Evolutionary conservation across 1,140 invertebrate species (phyloP).

Genomic region (Drosophila ironensis): DNA sequence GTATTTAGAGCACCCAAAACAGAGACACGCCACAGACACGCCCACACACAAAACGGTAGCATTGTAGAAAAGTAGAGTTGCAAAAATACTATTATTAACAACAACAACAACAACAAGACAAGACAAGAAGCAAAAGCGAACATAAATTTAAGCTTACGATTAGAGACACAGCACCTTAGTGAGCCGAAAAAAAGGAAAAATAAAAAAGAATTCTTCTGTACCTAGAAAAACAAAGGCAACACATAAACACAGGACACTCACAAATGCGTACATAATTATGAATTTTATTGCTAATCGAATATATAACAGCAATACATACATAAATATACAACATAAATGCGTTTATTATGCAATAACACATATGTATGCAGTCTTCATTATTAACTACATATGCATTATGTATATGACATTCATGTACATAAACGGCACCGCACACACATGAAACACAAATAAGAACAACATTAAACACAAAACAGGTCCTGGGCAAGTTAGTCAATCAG

Average conservation of each 20-base stretch:
- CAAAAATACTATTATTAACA: slow-evolving; percentile 54
- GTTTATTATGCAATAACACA: slow-evolving; percentile 70
- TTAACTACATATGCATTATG: slow-evolving; percentile 61
- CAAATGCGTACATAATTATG: slow-evolving; percentile 37
- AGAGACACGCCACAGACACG: slow-evolving; percentile 15
- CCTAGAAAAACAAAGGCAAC: slow-evolving; percentile 56
- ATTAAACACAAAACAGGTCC: slow-evolving; percentile 27
- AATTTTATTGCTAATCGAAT: slow-evolving; percentile 60
- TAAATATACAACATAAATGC: slow-evolving; percentile 52
- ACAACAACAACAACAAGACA: neutral
- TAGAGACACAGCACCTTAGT: slow-evolving; percentile 64
- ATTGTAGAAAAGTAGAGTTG: slow-evolving; percentile 76
- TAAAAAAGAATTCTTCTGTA: slow-evolving; percentile 56
- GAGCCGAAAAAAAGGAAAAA: slow-evolving; percentile 48
- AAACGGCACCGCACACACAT: slow-evolving; percentile 19
- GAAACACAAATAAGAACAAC: slow-evolving; percentile 21
- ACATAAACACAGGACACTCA: slow-evolving; percentile 28
- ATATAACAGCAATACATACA: slow-evolving; percentile 60
- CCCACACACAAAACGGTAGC: slow-evolving; percentile 46
- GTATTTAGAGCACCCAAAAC: slow-evolving; percentile 69
- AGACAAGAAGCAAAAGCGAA: slow-evolving; percentile 28
- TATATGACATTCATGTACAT: slow-evolving; percentile 75
- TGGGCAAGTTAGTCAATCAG: slow-evolving; percentile 49
- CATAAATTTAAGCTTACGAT: slow-evolving; percentile 69
- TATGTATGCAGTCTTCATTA: slow-evolving; percentile 43